These are phyloP conservation scores for Acleris literana DNA, from an alignment of 2,888 invertebrate species.

Conservation along the genomic window DNA sequence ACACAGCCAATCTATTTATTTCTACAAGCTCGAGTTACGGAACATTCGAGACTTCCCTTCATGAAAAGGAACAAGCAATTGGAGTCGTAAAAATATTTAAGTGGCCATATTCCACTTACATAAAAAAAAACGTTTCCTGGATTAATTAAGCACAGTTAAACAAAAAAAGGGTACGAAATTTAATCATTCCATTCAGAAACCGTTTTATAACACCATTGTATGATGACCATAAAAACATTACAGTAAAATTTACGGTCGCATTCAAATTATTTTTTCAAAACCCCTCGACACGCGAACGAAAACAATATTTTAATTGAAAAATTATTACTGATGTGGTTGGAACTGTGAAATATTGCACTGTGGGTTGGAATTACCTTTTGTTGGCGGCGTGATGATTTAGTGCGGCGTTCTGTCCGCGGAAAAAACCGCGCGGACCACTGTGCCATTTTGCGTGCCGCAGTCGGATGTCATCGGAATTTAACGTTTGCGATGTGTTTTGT, in stretches of 20 bases:
- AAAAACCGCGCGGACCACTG: constrained; percentile 37
- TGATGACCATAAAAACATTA: constrained; percentile 25
- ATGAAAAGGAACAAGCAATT: too few species aligned
- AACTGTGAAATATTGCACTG: constrained; percentile 65
- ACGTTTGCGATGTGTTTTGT: constrained; percentile 4
- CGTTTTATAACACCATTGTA: constrained; percentile 22
- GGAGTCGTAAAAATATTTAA: too few species aligned
- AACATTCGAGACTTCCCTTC: background rate
- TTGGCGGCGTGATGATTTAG: constrained; percentile 59
- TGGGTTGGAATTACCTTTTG: constrained; percentile 59
- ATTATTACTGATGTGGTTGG: constrained; percentile 67
- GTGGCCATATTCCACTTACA: too few species aligned
- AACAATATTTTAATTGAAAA: constrained; percentile 68
- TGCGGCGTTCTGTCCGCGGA: constrained; percentile 53
- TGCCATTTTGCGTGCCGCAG: constrained; percentile 22
- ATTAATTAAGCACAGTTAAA: constrained; percentile 10
- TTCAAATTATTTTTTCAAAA: constrained; percentile 39
- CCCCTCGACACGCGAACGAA: constrained; percentile 48
- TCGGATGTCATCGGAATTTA: constrained; percentile 22
- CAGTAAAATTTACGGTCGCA: constrained; percentile 28
- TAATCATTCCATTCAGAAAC: constrained; percentile 19
- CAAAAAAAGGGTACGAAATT: constrained; percentile 14
- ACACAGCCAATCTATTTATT: constrained; percentile 28
- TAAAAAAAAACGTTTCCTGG: background rate
- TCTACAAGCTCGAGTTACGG: constrained; percentile 5